A percentile compares a stretch with the other conserved stretches of the same genome.
Evolutionary conservation across 2,797 vertebrate species (phyloP).

Genomic region (Eulemur mongoz): DNA sequence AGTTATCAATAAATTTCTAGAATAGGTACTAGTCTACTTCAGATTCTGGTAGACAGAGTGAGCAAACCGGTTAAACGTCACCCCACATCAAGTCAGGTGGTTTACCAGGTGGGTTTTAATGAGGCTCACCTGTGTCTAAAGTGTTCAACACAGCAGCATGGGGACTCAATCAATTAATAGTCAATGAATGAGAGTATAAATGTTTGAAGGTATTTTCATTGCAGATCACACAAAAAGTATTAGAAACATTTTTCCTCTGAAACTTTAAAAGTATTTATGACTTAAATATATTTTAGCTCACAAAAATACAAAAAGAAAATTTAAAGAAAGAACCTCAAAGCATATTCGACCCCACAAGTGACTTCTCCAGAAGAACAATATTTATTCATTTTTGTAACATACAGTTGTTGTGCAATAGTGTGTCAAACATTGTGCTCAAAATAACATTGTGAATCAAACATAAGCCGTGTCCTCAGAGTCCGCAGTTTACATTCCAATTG

Average conservation of each 20-base stretch:
- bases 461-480: background rate
- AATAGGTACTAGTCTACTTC: background rate
- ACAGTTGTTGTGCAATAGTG: no score
- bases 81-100: background rate
- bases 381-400: background rate
- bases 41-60: background rate
- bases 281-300: background rate
- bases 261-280: background rate
- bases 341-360: background rate
- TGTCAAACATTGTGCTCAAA: background rate
- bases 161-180: background rate
- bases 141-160: background rate
- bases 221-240: background rate
- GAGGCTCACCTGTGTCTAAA: background rate
- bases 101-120: background rate
- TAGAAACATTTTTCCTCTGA: background rate
- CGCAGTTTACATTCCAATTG: background rate
- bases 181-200: background rate
- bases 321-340: background rate
- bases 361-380: background rate
- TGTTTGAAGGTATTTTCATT: background rate
- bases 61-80: background rate
- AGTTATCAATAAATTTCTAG: background rate
- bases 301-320: background rate
- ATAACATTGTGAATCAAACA: background rate